Evolutionary conservation across 2,888 invertebrate species (phyloP), one percentile per base, ranked within the genome.

Genomic region (Leucozona laternaria): DNA sequence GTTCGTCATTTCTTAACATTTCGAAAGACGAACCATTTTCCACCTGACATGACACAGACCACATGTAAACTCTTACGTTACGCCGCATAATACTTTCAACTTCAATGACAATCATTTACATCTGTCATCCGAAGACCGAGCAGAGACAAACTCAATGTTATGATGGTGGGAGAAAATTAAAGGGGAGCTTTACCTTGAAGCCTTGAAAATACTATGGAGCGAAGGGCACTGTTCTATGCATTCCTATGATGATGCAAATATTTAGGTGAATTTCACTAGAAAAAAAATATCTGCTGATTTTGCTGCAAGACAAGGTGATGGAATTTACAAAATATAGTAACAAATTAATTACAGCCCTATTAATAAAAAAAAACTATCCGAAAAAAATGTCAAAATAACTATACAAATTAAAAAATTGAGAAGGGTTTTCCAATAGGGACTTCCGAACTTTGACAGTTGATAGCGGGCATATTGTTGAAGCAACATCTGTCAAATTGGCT

Each of bases 71-170:
- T 37, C 37, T 34, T 48, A 11, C 5, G 8, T n/a, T n/a, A n/a
- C 45, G 25, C 55, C 48, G 45, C 28, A 64, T 55, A 58, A 48
- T 50, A 45, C 37, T 37, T 45, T 31, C 68, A 78, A 77, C 80
- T 78, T 77, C 82, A 81, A 73, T 78, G 86, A 75, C 82, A 86
- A 86, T 86, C 86, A 86, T 82, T 86, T 86, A 82, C 86, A 86
- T 86, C 86, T 86, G 86, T 79, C 82, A 86, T 78, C 78, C 66
- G 82, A 81, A 22, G 15, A 22, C 15, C 43, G 81, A 81, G 55
- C 58, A 70, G 48, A 45, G 8, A 37, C 15, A 48, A 48, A 48
- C 34, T 62, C 28, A 13, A n/a, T 43, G 62, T 62, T 45, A 3
- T 25, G 25, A 6, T 31, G 20, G 37, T 20, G 57, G 17, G 17